Percentiles rank a stretch among this genome's conserved stretches.
phyloP scores from a whole-genome alignment of 2,888 invertebrate genomes.

The Clitarchus hookeri region DNA sequence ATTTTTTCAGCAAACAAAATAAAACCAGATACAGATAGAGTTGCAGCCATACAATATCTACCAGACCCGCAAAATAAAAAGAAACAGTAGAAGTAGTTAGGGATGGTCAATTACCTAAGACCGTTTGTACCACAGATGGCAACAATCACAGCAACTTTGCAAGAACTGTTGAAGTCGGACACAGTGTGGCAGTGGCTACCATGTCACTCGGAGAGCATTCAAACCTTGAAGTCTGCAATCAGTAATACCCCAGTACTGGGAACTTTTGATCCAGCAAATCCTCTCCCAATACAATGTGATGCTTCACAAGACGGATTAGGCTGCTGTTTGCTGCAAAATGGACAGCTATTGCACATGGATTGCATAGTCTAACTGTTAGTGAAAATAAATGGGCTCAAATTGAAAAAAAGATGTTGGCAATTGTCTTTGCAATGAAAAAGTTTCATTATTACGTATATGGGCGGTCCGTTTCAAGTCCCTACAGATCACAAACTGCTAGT shows the following conservation, averaged over 20 bases:
- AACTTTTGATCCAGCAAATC: constrained; percentile 36
- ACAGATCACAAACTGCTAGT: constrained; percentile 31
- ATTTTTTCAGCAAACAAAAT: constrained; percentile 16
- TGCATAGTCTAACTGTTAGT: constrained; percentile 46
- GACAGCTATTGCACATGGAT: constrained; percentile 50
- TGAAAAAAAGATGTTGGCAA: constrained; percentile 44
- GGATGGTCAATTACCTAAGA: constrained; percentile 31
- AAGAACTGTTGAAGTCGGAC: constrained; percentile 25
- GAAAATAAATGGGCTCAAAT: constrained; percentile 49
- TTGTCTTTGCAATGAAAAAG: constrained; percentile 23
- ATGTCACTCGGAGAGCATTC: constrained; percentile 22
- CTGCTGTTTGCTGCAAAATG: constrained; percentile 45
- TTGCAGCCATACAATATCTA: not conserved
- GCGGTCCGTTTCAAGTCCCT: constrained; percentile 16
- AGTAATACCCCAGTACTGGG: constrained; percentile 35
- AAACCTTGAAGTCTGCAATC: not conserved
- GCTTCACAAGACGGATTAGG: constrained; percentile 24
- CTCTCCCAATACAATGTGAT: constrained; percentile 42
- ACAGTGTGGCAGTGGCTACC: not conserved
- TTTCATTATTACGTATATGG: constrained; percentile 25
- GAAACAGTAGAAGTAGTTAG: constrained; percentile 12
- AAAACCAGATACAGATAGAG: not conserved
- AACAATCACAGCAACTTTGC: constrained; percentile 30
- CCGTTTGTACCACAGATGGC: constrained; percentile 28
- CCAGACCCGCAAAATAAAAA: constrained; percentile 17